A percentile compares a stretch with the other conserved stretches of the same genome.
phyloP scores from a whole-genome alignment of 2,113 vertebrate genomes.

The Oophaga pumilio region DNA sequence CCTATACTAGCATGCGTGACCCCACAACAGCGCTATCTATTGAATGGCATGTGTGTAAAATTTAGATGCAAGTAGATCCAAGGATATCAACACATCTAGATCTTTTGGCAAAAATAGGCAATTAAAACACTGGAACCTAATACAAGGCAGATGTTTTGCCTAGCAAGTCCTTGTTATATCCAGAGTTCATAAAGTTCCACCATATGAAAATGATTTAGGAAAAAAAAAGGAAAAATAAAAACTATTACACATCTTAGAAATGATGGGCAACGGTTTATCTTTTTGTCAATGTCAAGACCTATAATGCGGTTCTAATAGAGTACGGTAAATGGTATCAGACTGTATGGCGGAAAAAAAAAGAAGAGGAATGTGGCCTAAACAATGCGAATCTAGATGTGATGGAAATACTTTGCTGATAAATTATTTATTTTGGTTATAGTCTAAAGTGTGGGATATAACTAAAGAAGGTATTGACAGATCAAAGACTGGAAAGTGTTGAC shows the following conservation, averaged over 20 bases:
- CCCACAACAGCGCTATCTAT: background rate
- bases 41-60: background rate
- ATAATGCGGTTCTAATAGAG: background rate
- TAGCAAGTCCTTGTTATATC: background rate
- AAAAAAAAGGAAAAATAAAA: background rate
- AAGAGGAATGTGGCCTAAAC: background rate
- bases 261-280: background rate
- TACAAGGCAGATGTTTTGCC: background rate
- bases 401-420: background rate
- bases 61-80: background rate
- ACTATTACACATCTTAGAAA: background rate
- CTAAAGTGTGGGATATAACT: background rate
- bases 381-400: background rate
- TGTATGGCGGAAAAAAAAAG: background rate
- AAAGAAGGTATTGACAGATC: slow-evolving; percentile 29
- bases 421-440: background rate
- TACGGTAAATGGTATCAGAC: background rate
- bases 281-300: background rate
- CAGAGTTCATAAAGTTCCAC: background rate
- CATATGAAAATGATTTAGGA: slow-evolving; percentile 3
- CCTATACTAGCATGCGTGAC: background rate
- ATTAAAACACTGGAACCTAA: background rate
- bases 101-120: background rate
- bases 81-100: background rate
- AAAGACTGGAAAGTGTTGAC: background rate